Base-by-base conservation (phyloP, 1,140 invertebrate species). In the Drosophila fuyamai region DNA sequence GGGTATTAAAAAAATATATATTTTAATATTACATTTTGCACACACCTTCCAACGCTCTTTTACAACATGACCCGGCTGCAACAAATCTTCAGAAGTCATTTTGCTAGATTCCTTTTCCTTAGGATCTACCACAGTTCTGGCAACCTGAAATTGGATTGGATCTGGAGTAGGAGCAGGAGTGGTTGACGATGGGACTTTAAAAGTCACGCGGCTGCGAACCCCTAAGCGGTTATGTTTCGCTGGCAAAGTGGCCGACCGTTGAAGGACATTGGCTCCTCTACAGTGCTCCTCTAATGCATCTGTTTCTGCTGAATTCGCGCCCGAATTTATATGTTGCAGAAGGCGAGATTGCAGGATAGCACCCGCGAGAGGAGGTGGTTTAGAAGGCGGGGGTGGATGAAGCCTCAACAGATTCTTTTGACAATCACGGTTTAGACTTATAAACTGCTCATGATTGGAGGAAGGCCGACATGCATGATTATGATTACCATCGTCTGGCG, bases 31-130 rank as follows among this genome's bases (percentile, higher is more conserved):
- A 43, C 5, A 41, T 32, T 9, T 1, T 35, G 29, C 59, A 67
- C 88, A 73, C 90, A 99, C 98, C 97, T 98, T 99, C 98, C 98
- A 99, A 93, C 98, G 93, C 93, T 99, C 98, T 93, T 99, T 99
- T 85, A 99, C 98, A 46, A 99, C 96, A 94, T 99, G 97, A 54
- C 98, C 98, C 27, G 98, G 97, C 93, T 98, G 97, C 76, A 99
- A 94, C 53, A 99, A 94, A 93, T 99, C 98, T 93, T 99, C 98
- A 79, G 95, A 96, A 56, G 97, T 97, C 97, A 98, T 97, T 89
- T 96, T 97, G 93, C 96, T 96, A 93, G 96, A 95, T 91, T 97
- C 96, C 93, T 96, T 96, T 91, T 97, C 96, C 93, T 96, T 96
- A 90, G 54, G 51, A 13, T 35, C 50, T 51, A 50, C 43, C 10